phyloP scores from a whole-genome alignment of 2,113 vertebrate genomes.

The Fukomys damarensis region DNA sequence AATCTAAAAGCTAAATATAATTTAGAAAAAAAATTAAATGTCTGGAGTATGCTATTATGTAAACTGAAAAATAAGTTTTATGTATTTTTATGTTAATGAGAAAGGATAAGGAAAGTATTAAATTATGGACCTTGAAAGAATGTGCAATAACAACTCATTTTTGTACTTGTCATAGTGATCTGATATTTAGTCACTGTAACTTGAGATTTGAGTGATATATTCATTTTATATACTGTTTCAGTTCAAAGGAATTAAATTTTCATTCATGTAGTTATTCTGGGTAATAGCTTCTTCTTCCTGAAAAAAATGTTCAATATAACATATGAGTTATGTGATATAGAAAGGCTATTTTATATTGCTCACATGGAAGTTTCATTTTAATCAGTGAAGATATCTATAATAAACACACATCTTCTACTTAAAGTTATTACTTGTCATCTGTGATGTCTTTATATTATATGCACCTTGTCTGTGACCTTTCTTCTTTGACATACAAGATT shows the following conservation, averaged over 20 bases:
- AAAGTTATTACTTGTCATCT: conserved; percentile 93
- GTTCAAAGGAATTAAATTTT: conserved; percentile 30
- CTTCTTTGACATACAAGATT: conserved; percentile 86
- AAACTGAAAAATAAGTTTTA: conserved; percentile 48
- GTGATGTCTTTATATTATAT: conserved; percentile 87
- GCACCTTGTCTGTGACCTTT: conserved; percentile 82
- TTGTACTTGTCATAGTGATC: background rate
- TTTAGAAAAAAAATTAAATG: background rate
- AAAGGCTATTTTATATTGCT: conserved; percentile 64
- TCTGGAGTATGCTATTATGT: background rate
- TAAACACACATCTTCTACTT: conserved; percentile 85
- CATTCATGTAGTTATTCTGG: conserved; percentile 1
- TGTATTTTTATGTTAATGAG: conserved; percentile 32
- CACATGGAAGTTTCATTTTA: conserved; percentile 76
- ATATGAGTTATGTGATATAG: background rate
- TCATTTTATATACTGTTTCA: conserved; percentile 48
- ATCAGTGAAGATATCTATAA: conserved; percentile 79
- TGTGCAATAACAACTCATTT: background rate
- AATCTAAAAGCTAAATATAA: conserved; percentile 24
- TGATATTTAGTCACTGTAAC: conserved; percentile 11
- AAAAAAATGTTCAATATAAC: background rate
- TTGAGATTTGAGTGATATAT: conserved; percentile 52
- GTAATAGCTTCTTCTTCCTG: background rate
- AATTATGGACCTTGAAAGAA: background rate
- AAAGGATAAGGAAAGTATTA: conserved; percentile 2